A percentile compares a stretch with the other conserved stretches of the same genome.
phyloP scores from a whole-genome alignment of 2,888 invertebrate species.

The Lumbricus terrestris region DNA sequence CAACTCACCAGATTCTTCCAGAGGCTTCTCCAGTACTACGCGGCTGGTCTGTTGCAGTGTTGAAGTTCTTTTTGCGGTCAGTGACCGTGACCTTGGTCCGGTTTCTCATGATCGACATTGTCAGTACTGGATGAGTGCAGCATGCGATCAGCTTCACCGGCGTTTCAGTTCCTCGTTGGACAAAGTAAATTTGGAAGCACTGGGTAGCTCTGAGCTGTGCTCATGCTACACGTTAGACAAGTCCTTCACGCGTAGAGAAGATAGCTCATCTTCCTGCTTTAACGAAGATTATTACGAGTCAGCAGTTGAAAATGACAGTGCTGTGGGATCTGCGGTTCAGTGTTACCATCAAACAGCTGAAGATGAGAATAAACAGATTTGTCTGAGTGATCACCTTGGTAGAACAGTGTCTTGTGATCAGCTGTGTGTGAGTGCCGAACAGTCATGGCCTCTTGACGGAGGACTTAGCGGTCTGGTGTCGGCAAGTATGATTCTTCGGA shows the following conservation, averaged over 20 bases:
- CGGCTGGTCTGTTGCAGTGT: neutral
- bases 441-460: neutral
- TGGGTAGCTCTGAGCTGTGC: neutral
- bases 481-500: neutral
- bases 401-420: neutral
- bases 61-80: constrained; percentile 4
- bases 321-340: neutral
- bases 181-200: neutral
- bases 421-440: neutral
- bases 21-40: neutral
- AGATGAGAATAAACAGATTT: neutral
- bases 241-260: neutral
- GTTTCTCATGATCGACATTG: neutral
- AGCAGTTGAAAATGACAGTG: neutral
- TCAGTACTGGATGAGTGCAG: neutral
- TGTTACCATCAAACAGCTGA: neutral
- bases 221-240: neutral
- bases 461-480: neutral
- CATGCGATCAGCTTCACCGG: constrained; percentile 4
- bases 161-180: neutral
- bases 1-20: neutral
- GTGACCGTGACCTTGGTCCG: neutral
- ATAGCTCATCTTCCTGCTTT: neutral
- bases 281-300: too few species aligned
- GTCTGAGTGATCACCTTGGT: neutral